These are phyloP conservation scores for Netelia inedita DNA, from an alignment of 2,888 invertebrate species.

Conservation along the genomic window DNA sequence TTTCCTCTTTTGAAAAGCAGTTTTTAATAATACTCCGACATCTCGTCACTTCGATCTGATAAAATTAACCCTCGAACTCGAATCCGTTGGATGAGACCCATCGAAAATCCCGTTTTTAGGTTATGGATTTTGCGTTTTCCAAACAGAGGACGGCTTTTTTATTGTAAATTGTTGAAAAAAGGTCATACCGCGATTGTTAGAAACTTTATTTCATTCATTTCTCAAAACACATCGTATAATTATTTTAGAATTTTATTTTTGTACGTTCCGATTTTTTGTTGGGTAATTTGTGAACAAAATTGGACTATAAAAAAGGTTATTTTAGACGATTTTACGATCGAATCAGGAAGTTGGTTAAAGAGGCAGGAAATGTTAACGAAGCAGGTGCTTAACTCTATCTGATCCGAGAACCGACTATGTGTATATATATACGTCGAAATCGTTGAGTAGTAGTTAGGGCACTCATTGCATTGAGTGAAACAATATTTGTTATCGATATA, in stretches of 20 bases:
- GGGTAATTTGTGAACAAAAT: too few species aligned
- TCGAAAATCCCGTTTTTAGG: slow-evolving; percentile 14
- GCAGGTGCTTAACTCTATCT: slow-evolving; percentile 56
- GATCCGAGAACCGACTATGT: slow-evolving; percentile 6
- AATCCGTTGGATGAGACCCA: background rate
- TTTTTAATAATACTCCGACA: slow-evolving; percentile 40
- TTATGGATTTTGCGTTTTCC: background rate
- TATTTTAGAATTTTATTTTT: too few species aligned
- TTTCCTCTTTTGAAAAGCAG: slow-evolving; percentile 8
- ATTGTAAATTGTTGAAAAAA: background rate
- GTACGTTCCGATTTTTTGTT: too few species aligned
- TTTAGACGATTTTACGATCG: background rate
- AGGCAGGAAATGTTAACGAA: slow-evolving; percentile 4
- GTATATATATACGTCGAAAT: slow-evolving; percentile 40
- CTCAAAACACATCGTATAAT: too few species aligned
- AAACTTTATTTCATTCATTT: background rate
- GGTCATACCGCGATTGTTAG: background rate
- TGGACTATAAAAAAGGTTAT: too few species aligned
- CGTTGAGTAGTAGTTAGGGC: slow-evolving; percentile 54
- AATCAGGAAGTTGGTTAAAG: slow-evolving; percentile 40
- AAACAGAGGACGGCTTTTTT: background rate
- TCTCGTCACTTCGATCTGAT: slow-evolving; percentile 65
- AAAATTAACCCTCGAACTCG: slow-evolving; percentile 49
- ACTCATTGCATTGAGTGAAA: slow-evolving; percentile 32
- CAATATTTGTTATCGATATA: slow-evolving; percentile 51